Percentiles rank a stretch among this genome's conserved stretches.
Evolutionary conservation across 2,113 vertebrate genomes (phyloP).

Genomic region (Elephantulus edwardii): DNA sequence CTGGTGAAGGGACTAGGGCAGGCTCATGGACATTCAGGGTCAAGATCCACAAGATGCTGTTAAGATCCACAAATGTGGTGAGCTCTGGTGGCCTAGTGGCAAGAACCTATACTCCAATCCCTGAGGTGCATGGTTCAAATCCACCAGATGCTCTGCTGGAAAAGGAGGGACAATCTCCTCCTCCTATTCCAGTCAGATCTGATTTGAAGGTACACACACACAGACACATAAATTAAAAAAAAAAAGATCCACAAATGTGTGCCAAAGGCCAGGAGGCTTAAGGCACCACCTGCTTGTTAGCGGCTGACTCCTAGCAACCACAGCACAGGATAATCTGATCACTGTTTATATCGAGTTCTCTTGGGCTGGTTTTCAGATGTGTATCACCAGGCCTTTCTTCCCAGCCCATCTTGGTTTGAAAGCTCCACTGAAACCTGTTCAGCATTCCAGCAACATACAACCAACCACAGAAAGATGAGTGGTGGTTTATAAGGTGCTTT

Average conservation of each 20-base stretch:
- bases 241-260: too few relatives aligned
- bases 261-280: not conserved
- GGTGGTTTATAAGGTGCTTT: not conserved
- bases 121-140: too few relatives aligned
- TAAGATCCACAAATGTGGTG: too few relatives aligned
- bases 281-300: too few relatives aligned
- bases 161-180: too few relatives aligned
- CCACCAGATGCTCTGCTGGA: too few relatives aligned
- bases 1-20: not conserved
- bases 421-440: not conserved
- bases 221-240: too few relatives aligned
- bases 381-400: not conserved
- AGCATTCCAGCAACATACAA: not conserved
- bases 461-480: not conserved
- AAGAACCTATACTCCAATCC: too few relatives aligned
- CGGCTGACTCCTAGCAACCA: too few relatives aligned
- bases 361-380: not conserved
- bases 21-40: not conserved
- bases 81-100: too few relatives aligned
- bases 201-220: too few relatives aligned
- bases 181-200: too few relatives aligned
- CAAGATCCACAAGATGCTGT: not conserved
- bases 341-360: not conserved
- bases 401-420: not conserved
- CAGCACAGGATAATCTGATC: not conserved